phyloP scores from a whole-genome alignment of 2,113 vertebrate species.

The Danionella cerebrum region DNA sequence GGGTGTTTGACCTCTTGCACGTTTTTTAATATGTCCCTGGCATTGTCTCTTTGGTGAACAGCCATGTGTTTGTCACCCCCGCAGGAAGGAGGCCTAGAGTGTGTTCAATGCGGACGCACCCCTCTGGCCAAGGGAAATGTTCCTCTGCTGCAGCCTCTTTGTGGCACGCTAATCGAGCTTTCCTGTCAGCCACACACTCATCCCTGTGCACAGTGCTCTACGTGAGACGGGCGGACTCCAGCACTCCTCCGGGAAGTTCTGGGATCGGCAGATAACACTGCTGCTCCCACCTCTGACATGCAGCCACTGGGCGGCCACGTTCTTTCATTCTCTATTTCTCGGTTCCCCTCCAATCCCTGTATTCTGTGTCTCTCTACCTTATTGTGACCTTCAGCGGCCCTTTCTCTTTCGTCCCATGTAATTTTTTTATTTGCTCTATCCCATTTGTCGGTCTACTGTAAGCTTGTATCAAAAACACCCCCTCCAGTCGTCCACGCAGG shows the following conservation, averaged over 20 bases:
- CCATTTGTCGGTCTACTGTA: slow-evolving; percentile 19
- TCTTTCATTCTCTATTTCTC: slow-evolving; percentile 13
- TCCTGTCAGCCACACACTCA: slow-evolving; percentile 73
- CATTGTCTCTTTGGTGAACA: slow-evolving; percentile 1
- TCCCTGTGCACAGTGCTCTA: slow-evolving; percentile 55
- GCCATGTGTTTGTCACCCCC: slow-evolving; percentile 26
- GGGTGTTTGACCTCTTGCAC: slow-evolving; percentile 19
- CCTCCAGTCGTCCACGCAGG: background rate
- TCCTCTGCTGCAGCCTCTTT: slow-evolving; percentile 69
- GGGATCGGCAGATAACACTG: slow-evolving; percentile 81
- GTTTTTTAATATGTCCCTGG: background rate
- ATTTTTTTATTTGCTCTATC: slow-evolving; percentile 25
- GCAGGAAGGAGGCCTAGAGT: slow-evolving; percentile 63
- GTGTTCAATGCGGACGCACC: slow-evolving; percentile 60
- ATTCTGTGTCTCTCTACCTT: slow-evolving; percentile 13
- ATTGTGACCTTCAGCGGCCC: slow-evolving; percentile 4
- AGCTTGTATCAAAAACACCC: background rate
- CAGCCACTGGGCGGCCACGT: slow-evolving; percentile 29
- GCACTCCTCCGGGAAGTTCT: slow-evolving; percentile 82
- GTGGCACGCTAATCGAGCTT: slow-evolving; percentile 70
- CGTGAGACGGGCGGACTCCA: slow-evolving; percentile 67
- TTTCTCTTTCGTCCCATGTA: background rate
- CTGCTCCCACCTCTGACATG: slow-evolving; percentile 57
- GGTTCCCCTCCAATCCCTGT: slow-evolving; percentile 23
- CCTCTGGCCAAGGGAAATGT: slow-evolving; percentile 63